Evolutionary conservation across 2,113 vertebrate species (phyloP).

Genomic region (Opisthocomus hoazin): DNA sequence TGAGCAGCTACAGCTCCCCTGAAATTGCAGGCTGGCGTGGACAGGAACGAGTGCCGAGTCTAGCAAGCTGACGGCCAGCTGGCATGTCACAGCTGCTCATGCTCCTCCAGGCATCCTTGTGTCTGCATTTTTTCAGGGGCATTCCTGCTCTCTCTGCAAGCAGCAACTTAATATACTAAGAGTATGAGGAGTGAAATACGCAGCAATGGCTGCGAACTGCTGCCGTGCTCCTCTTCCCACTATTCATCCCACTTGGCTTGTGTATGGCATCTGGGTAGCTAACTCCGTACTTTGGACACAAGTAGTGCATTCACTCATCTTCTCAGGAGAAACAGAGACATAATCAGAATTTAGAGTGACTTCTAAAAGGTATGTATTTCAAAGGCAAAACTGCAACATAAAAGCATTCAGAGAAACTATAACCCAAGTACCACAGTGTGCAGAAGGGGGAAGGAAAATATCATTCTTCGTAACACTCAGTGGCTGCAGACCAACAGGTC

Average conservation of each 20-base stretch:
- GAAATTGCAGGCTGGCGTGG: neutral
- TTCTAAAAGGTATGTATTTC: neutral
- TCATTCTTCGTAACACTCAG: neutral
- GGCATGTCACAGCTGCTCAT: neutral
- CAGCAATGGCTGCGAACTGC: neutral
- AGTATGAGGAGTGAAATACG: neutral
- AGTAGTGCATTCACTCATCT: neutral
- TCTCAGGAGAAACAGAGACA: neutral
- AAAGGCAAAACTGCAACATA: slow-evolving; percentile 10
- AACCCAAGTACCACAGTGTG: neutral
- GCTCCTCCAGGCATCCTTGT: neutral
- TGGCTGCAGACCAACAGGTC: neutral
- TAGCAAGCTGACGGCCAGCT: neutral
- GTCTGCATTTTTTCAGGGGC: neutral
- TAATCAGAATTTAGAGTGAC: neutral
- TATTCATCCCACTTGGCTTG: neutral
- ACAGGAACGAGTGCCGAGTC: neutral
- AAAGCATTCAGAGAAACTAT: neutral
- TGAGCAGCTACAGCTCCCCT: neutral
- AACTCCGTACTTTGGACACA: neutral
- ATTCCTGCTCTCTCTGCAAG: neutral
- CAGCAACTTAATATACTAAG: neutral
- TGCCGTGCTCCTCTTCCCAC: neutral
- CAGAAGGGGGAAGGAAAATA: neutral
- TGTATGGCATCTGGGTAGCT: neutral